Evolutionary conservation across 1,140 invertebrate species (phyloP).

Genomic region (Drosophila guanche): DNA sequence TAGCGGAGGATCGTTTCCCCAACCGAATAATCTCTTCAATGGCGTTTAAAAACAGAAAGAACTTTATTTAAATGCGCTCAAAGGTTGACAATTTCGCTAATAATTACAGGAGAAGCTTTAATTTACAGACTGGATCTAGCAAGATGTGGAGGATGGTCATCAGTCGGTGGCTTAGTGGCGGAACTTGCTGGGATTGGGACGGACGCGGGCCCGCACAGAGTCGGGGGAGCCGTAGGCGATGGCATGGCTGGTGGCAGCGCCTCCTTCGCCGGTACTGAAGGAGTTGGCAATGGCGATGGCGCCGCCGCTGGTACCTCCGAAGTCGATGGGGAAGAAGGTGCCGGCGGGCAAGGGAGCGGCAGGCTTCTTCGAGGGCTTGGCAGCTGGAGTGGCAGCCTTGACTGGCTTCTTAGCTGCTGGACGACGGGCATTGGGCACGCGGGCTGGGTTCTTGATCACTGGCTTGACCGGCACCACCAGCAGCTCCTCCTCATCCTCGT

Average conservation of each 20-base stretch:
- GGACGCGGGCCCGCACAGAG: constrained; percentile 61
- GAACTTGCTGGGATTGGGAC: constrained; percentile 71
- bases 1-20: constrained; percentile 13
- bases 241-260: constrained; percentile 88
- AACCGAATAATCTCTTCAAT: too few relatives aligned
- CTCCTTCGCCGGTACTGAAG: constrained; percentile 87
- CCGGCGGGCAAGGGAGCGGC: constrained; percentile 80
- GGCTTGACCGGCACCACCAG: constrained; percentile 56
- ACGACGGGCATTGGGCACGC: constrained; percentile 70
- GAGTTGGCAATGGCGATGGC: constrained; percentile 88
- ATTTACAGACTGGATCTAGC: constrained; percentile 45
- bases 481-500: constrained; percentile 62
- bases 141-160: constrained; percentile 46
- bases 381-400: constrained; percentile 44
- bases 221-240: constrained; percentile 87
- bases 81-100: constrained; percentile 67
- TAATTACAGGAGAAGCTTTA: constrained; percentile 56
- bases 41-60: constrained; percentile 51
- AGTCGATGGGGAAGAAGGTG: constrained; percentile 87
- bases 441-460: constrained; percentile 50
- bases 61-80: constrained; percentile 57
- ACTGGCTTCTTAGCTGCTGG: constrained; percentile 61
- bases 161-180: constrained; percentile 64
- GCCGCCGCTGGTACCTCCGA: constrained; percentile 84
- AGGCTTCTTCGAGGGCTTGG: constrained; percentile 59